These are phyloP conservation scores for Corydoras maculifer DNA, from an alignment of 2,113 vertebrate species.

Conservation along the genomic window DNA sequence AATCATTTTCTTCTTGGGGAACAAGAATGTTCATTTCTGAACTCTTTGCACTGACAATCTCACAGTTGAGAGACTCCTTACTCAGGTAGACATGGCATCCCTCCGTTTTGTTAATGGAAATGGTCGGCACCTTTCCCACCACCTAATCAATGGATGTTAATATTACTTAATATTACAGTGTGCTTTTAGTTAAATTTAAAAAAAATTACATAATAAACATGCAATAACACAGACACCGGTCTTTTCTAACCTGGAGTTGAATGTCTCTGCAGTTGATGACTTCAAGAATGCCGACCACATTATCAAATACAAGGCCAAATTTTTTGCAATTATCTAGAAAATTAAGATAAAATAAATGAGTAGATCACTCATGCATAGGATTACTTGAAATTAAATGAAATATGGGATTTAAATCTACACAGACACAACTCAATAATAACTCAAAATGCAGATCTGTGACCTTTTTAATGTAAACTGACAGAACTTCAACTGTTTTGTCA, in stretches of 20 bases:
- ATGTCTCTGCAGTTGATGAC: constrained; percentile 91
- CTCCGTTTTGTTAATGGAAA: constrained; percentile 97
- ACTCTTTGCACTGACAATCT: constrained; percentile 94
- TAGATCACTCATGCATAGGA: no score
- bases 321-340: constrained; percentile 90
- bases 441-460: no score
- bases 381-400: no score
- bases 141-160: constrained; percentile 62
- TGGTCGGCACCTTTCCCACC: constrained; percentile 88
- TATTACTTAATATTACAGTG: neutral
- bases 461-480: no score
- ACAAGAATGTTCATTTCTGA: constrained; percentile 95
- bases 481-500: no score
- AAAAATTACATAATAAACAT: no score
- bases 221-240: neutral
- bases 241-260: constrained; percentile 79
- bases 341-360: no score
- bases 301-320: constrained; percentile 91
- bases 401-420: no score
- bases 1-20: constrained; percentile 83
- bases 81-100: constrained; percentile 96
- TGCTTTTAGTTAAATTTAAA: neutral
- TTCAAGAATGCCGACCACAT: constrained; percentile 93
- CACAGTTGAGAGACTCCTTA: constrained; percentile 79
- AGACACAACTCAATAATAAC: no score